Percentiles rank a stretch among this genome's conserved stretches.
These are phyloP conservation scores for Oncorhynchus keta DNA, from an alignment of 2,113 vertebrate genomes.

Conservation along the genomic window DNA sequence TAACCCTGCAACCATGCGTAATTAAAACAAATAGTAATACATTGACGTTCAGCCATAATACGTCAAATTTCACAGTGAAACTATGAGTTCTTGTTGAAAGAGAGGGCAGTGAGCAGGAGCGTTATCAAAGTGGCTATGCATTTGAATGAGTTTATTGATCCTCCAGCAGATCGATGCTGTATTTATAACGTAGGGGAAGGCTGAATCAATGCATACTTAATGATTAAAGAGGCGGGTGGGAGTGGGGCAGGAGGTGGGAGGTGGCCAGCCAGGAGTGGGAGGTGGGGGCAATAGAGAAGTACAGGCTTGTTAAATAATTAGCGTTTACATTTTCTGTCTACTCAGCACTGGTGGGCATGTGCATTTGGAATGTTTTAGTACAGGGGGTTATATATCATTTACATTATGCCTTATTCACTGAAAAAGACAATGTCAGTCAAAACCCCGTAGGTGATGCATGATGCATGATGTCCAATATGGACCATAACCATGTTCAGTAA, in stretches of 20 bases:
- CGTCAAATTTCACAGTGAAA: too few relatives aligned
- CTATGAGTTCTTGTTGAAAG: too few relatives aligned
- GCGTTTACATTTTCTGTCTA: conserved; percentile 66
- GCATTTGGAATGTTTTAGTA: conserved; percentile 55
- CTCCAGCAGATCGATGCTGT: conserved; percentile 78
- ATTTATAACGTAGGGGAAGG: conserved; percentile 77
- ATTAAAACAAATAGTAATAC: too few relatives aligned
- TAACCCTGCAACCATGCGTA: too few relatives aligned
- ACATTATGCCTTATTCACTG: conserved; percentile 60
- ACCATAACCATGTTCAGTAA: background rate
- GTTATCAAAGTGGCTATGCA: conserved; percentile 82
- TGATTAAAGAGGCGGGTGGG: conserved; percentile 63
- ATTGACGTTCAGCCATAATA: too few relatives aligned
- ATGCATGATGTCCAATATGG: background rate
- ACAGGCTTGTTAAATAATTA: conserved; percentile 63
- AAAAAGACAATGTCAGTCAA: conserved; percentile 59
- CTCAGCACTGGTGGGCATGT: conserved; percentile 58
- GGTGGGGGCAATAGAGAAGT: conserved; percentile 6
- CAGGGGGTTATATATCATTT: conserved; percentile 38
- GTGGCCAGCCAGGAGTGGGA: conserved; percentile 28
- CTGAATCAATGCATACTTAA: conserved; percentile 80
- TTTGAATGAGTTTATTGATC: conserved; percentile 88
- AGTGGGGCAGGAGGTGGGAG: conserved; percentile 50
- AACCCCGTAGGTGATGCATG: conserved; percentile 36
- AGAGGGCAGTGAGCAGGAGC: conserved; percentile 78